phyloP scores from a whole-genome alignment of 2,113 vertebrate genomes.

The Chroicocephalus ridibundus region DNA sequence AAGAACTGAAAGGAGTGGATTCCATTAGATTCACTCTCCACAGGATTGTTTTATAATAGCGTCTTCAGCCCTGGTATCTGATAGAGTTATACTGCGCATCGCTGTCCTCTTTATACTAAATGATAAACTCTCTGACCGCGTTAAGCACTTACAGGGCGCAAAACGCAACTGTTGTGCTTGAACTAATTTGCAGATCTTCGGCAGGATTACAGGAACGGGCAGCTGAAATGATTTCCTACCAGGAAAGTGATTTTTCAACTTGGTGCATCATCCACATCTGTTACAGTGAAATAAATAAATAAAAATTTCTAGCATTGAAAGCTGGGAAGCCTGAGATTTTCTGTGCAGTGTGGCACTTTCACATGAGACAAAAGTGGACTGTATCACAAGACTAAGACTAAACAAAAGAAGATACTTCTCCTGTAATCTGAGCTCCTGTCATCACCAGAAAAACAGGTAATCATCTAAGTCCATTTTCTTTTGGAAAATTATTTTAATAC shows the following conservation, averaged over 20 bases:
- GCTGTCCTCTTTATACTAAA: not conserved
- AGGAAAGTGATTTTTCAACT: not conserved
- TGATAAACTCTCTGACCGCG: rapidly evolving
- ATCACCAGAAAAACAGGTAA: not conserved
- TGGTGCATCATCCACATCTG: not conserved
- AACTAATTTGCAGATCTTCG: not conserved
- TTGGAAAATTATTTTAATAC: not conserved
- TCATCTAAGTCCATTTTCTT: not conserved
- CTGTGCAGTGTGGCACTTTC: too few relatives aligned
- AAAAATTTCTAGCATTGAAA: not conserved
- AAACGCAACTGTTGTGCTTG: not conserved
- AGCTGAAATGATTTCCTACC: not conserved
- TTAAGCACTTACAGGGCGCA: not conserved
- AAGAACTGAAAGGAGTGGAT: not conserved
- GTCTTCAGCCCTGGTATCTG: not conserved
- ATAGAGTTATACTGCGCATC: rapidly evolving
- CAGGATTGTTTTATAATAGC: not conserved
- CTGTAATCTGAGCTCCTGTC: not conserved
- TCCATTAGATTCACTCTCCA: too few relatives aligned
- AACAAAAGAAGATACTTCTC: not conserved
- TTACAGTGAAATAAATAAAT: not conserved
- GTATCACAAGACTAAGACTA: not conserved
- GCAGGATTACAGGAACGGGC: not conserved
- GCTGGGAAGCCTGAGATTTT: not conserved
- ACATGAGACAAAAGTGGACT: not conserved